These are phyloP conservation scores for Mechanitis messenoides DNA, from an alignment of 2,888 invertebrate species.

Conservation along the genomic window DNA sequence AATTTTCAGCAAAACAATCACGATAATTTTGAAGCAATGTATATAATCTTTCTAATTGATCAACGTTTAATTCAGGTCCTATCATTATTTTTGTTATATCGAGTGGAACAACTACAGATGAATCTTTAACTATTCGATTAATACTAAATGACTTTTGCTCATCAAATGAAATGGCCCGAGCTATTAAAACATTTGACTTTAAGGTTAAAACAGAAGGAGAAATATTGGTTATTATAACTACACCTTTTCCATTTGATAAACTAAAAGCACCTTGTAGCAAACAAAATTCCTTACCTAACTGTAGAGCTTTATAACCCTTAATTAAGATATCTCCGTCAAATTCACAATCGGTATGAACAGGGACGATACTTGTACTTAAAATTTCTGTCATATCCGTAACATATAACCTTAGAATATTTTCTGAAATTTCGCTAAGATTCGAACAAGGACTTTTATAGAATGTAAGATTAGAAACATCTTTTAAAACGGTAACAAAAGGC, in stretches of 20 bases:
- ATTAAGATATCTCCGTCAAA: neutral
- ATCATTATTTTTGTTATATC: too few relatives aligned
- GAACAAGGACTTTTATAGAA: neutral
- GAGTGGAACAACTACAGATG: too few relatives aligned
- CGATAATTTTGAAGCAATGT: constrained; percentile 14
- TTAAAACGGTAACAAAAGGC: neutral
- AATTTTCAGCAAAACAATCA: constrained; percentile 28
- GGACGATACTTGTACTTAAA: neutral
- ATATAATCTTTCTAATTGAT: too few relatives aligned
- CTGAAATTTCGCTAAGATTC: too few relatives aligned
- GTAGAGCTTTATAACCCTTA: neutral
- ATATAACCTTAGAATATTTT: neutral
- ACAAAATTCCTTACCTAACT: neutral
- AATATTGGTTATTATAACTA: too few relatives aligned
- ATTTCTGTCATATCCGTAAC: neutral
- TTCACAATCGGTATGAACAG: neutral
- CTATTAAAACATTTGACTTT: too few relatives aligned
- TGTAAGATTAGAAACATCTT: neutral
- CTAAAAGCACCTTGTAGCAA: constrained; percentile 1
- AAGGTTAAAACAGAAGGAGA: constrained; percentile 4
- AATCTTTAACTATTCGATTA: too few relatives aligned
- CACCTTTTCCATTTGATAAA: too few relatives aligned
- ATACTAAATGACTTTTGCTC: too few relatives aligned
- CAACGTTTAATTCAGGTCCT: too few relatives aligned
- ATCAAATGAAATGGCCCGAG: too few relatives aligned